phyloP scores from a whole-genome alignment of 2,113 vertebrate genomes.

The Phylloscopus whistleri region DNA sequence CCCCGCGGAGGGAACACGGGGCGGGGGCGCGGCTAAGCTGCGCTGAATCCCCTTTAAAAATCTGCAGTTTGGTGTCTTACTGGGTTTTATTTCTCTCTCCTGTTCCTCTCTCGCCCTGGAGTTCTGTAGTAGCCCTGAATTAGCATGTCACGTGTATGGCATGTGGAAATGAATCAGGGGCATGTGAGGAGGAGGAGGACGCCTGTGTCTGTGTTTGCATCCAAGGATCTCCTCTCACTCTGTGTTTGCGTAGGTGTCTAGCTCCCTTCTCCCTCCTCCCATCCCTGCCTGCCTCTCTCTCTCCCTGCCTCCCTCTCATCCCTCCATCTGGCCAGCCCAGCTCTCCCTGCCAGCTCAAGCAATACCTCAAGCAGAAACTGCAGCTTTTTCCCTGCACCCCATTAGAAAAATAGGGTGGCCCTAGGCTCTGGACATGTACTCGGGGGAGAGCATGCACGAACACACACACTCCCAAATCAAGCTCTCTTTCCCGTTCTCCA shows the following conservation, averaged over 20 bases:
- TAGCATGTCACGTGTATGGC: constrained; percentile 73
- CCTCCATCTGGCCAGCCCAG: constrained; percentile 65
- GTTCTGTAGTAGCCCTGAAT: constrained; percentile 73
- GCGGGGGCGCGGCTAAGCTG: background rate
- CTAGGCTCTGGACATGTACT: background rate
- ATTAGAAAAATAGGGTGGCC: background rate
- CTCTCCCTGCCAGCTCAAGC: constrained; percentile 49
- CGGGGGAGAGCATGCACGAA: background rate
- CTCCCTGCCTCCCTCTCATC: constrained; percentile 52
- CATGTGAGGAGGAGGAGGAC: constrained; percentile 69
- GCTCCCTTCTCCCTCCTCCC: constrained; percentile 41
- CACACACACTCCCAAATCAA: background rate
- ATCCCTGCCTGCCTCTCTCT: constrained; percentile 38
- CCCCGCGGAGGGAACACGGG: background rate
- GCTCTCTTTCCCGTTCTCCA: background rate
- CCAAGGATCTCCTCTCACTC: constrained; percentile 68
- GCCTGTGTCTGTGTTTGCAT: constrained; percentile 71
- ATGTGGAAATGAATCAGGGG: constrained; percentile 75
- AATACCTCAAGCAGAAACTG: constrained; percentile 45
- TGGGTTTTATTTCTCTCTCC: constrained; percentile 39
- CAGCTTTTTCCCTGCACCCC: constrained; percentile 8
- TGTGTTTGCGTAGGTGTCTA: constrained; percentile 43
- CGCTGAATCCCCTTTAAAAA: background rate
- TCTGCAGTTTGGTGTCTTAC: background rate
- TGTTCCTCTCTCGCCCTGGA: constrained; percentile 45